Evolutionary conservation across 2,113 vertebrate species (phyloP).

Genomic region (Lepus timidus): DNA sequence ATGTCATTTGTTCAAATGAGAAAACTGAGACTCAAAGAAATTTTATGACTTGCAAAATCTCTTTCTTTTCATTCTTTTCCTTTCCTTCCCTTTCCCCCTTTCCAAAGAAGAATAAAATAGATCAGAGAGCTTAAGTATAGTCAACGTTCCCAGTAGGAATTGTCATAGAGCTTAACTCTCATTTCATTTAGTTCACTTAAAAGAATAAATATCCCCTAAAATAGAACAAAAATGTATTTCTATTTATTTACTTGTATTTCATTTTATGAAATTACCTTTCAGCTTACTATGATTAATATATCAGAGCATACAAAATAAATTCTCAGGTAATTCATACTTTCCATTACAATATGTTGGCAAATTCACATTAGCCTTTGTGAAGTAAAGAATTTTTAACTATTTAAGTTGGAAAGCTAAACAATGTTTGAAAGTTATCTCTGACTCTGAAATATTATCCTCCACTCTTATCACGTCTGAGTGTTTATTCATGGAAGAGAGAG

Average conservation of each 20-base stretch:
- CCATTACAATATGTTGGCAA: conserved; percentile 24
- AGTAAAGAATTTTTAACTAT: conserved; percentile 65
- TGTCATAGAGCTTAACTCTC: not conserved
- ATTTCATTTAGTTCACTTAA: conserved; percentile 61
- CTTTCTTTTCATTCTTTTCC: not conserved
- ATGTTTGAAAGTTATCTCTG: conserved; percentile 69
- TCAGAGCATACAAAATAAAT: conserved; percentile 48
- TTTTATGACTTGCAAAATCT: not conserved
- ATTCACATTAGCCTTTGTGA: conserved; percentile 50
- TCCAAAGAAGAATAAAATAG: conserved; percentile 29
- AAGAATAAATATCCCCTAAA: conserved; percentile 53
- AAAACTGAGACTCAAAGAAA: not conserved
- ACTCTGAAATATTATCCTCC: conserved; percentile 74
- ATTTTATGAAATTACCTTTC: conserved; percentile 56
- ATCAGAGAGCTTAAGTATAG: not conserved
- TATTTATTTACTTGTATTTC: conserved; percentile 54
- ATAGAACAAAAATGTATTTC: not conserved
- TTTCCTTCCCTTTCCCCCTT: not conserved
- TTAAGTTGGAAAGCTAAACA: conserved; percentile 71
- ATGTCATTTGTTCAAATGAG: conserved; percentile 1
- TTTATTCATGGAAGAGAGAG: conserved; percentile 59
- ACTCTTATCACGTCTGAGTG: conserved; percentile 60
- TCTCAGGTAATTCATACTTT: conserved; percentile 71
- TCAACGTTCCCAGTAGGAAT: not conserved
- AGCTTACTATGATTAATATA: not conserved